Percentiles rank a stretch among this genome's conserved stretches.
These are phyloP conservation scores for Bombylius major DNA, from an alignment of 2,888 invertebrate genomes.

Conservation along the genomic window DNA sequence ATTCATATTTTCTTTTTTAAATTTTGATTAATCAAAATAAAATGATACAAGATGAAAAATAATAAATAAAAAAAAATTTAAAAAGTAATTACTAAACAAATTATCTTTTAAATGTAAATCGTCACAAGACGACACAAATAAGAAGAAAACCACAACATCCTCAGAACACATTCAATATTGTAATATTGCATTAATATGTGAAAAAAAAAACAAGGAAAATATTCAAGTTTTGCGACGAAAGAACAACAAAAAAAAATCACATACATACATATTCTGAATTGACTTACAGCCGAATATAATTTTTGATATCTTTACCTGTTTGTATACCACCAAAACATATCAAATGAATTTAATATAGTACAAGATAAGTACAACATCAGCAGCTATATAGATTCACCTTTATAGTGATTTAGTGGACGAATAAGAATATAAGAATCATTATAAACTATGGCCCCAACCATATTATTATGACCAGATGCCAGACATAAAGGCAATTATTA, in stretches of 20 bases:
- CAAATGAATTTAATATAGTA: too few relatives aligned
- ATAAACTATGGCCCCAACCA: conserved; percentile 2
- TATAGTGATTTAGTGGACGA: conserved; percentile 3
- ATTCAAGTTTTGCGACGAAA: background rate
- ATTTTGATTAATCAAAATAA: background rate
- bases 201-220: background rate
- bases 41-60: background rate
- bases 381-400: too few relatives aligned
- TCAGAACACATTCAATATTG: too few relatives aligned
- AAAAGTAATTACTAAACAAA: conserved; percentile 6
- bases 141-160: background rate
- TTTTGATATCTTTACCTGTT: background rate
- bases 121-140: background rate
- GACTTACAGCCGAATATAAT: conserved; percentile 5
- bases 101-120: conserved; percentile 9
- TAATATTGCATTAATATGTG: background rate
- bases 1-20: conserved; percentile 1
- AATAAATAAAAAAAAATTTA: background rate
- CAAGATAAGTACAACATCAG: too few relatives aligned
- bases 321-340: too few relatives aligned
- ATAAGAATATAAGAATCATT: background rate
- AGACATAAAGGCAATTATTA: conserved; percentile 15
- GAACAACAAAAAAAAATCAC: background rate
- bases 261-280: background rate
- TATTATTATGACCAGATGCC: conserved; percentile 15